A percentile compares a stretch with the other conserved stretches of the same genome.
phyloP scores from a whole-genome alignment of 2,888 invertebrate species.

The Archips crataeganus region DNA sequence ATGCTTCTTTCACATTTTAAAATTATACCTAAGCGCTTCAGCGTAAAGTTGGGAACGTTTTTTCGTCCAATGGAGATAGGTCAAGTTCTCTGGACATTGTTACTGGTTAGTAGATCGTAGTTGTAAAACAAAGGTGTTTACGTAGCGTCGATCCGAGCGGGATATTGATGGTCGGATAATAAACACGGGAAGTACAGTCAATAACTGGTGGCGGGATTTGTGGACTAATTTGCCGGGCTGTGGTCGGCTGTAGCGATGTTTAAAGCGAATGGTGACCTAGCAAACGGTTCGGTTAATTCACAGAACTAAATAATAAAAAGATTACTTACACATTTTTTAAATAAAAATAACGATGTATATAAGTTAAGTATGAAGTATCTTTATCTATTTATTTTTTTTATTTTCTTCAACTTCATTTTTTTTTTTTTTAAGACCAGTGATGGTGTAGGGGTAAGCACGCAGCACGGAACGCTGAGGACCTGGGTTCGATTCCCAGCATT shows the following conservation, averaged over 20 bases:
- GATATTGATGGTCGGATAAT: constrained; percentile 30
- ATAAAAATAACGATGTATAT: too few species aligned
- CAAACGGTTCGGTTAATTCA: too few species aligned
- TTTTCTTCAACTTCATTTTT: too few species aligned
- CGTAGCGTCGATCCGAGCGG: constrained; percentile 20
- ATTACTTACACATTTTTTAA: too few species aligned
- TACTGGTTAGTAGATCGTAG: not conserved
- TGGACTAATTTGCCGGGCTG: not conserved
- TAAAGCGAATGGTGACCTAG: too few species aligned
- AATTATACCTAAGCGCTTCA: not conserved
- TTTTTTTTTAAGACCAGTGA: too few species aligned
- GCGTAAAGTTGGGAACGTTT: not conserved
- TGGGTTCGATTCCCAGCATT: too few species aligned
- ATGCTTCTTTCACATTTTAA: not conserved
- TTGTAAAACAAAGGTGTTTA: constrained; percentile 34
- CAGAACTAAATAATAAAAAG: too few species aligned
- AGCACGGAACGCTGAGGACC: too few species aligned
- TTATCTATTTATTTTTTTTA: too few species aligned
- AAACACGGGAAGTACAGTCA: constrained; percentile 34
- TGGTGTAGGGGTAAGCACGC: too few species aligned
- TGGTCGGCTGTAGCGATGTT: not conserved
- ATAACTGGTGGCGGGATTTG: not conserved
- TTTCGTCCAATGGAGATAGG: not conserved
- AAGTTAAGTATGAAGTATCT: too few species aligned
- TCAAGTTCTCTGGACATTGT: not conserved